A percentile compares a stretch with the other conserved stretches of the same genome.
Conservation (phyloP, 2,888 invertebrate genomes). For the Liposcelis brunnea region DNA sequence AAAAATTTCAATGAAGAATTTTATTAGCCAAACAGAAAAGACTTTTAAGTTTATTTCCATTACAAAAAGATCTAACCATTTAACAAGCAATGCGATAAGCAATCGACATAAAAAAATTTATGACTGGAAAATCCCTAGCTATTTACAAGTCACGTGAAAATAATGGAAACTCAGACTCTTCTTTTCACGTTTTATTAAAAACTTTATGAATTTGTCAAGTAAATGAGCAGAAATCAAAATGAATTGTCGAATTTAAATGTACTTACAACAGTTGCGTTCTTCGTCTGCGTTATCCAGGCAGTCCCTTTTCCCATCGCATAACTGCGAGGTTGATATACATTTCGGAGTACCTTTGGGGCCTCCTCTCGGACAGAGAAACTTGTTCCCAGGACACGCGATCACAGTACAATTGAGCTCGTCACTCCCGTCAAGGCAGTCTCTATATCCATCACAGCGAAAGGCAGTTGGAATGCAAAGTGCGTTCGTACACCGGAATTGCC, state of each 20-base stretch:
- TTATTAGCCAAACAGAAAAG: too few species aligned
- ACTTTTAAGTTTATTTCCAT: too few species aligned
- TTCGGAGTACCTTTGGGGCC: conserved; percentile 53
- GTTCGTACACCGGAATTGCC: conserved; percentile 85
- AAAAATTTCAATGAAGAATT: too few species aligned
- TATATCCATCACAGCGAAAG: conserved; percentile 71
- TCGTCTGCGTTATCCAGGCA: conserved; percentile 87
- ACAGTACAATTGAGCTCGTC: conserved; percentile 79
- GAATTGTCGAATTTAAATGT: conserved; percentile 13
- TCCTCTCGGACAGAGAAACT: conserved; percentile 75
- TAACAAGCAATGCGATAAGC: too few species aligned
- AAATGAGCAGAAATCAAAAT: too few species aligned
- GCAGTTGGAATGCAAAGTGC: conserved; percentile 79
- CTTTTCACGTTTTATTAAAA: too few species aligned
- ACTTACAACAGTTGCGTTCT: conserved; percentile 74
- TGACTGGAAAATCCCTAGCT: too few species aligned
- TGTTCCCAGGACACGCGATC: conserved; percentile 74
- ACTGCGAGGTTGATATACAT: conserved; percentile 72
- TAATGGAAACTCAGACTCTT: too few species aligned
- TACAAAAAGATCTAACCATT: too few species aligned
- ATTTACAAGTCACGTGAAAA: too few species aligned
- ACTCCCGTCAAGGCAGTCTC: conserved; percentile 82
- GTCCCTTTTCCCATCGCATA: conserved; percentile 81
- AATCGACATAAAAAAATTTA: too few species aligned
- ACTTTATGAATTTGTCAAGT: too few species aligned